Base-by-base conservation (phyloP, 2,797 vertebrate genomes). In the Astyanax mexicanus region DNA sequence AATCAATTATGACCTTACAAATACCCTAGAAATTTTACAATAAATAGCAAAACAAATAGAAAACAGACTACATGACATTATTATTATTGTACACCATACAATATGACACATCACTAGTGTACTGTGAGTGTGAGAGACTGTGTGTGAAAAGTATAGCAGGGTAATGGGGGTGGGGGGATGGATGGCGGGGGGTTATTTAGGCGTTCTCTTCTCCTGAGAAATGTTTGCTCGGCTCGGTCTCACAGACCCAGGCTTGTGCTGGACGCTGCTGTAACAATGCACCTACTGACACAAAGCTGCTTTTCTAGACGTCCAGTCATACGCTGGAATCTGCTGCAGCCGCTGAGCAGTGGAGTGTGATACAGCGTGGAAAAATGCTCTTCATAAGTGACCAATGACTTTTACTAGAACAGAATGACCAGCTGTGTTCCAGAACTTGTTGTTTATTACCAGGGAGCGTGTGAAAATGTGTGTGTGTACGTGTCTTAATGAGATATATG, bases 91-190 rank as follows among this genome's bases (percentile, higher is more conserved):
- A n/a, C n/a, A n/a, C n/a, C n/a, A n/a, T n/a, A n/a, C n/a, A n/a
- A n/a, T n/a, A n/a, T n/a, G n/a, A n/a, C n/a, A n/a, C n/a, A n/a
- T n/a, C n/a, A n/a, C n/a, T n/a, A n/a, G n/a, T n/a, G n/a, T n/a
- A n/a, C n/a, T n/a, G 67, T 49, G 44, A 9, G 49, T 69, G 35
- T 75, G 55, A 75, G 74, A 52, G 61, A 52, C 62, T 74, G 42
- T 70, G 52, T 60, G 19, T 25, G 66, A 40, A 32, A 9, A 25
- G 21, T 51, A 52, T 61, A 58, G 27, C 51, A n/a, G 35, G 66
- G 55, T 62, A 52, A 45, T 57, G 19, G 35, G 49, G 23, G 47
- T 8, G 7, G n/a, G 47, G 15, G 45, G 15, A 1, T n/a, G n/a
- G 21, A 19, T 10, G 49, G 19, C 37, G 27, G 21, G 58, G 58